A percentile compares a stretch with the other conserved stretches of the same genome.
Conservation (phyloP, 2,888 invertebrate species). For the Elmis aenea region DNA sequence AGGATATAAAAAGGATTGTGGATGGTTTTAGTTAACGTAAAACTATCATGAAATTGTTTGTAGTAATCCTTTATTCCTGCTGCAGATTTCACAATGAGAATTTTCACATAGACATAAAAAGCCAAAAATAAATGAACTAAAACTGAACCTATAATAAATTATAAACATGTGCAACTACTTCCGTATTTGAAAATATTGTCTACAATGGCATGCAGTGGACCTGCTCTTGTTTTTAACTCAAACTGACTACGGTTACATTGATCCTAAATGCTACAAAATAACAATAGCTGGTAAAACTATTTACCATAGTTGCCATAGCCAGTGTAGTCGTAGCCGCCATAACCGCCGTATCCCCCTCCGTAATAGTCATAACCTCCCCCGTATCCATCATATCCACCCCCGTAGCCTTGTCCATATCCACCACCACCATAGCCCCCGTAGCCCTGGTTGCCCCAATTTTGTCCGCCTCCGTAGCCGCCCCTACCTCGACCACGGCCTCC, state of each 20-base stretch:
- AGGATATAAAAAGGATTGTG: conserved; percentile 3
- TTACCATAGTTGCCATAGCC: conserved; percentile 81
- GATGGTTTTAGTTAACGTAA: conserved; percentile 1
- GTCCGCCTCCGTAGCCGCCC: conserved; percentile 63
- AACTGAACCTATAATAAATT: too few relatives aligned
- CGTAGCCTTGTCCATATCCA: conserved; percentile 47
- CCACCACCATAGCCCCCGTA: conserved; percentile 57
- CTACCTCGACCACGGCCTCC: conserved; percentile 66
- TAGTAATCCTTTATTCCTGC: conserved; percentile 6
- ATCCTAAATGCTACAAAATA: too few relatives aligned
- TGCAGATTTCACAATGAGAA: conserved; percentile 3
- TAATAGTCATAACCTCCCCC: conserved; percentile 66
- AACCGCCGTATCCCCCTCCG: conserved; percentile 73
- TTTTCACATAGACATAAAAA: too few relatives aligned
- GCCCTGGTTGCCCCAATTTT: conserved; percentile 60
- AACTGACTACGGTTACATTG: too few relatives aligned
- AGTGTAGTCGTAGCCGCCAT: conserved; percentile 76
- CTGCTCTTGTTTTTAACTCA: conserved; percentile 3
- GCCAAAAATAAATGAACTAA: too few relatives aligned
- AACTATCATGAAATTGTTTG: conserved; percentile 5
- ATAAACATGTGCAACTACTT: too few relatives aligned
- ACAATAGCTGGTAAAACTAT: too few relatives aligned
- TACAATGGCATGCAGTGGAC: conserved; percentile 4
- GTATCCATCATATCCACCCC: conserved; percentile 71
- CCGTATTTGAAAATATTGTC: conserved; percentile 3